Evolutionary conservation across 2,888 invertebrate genomes (phyloP).

Genomic region (Lithodes maja): DNA sequence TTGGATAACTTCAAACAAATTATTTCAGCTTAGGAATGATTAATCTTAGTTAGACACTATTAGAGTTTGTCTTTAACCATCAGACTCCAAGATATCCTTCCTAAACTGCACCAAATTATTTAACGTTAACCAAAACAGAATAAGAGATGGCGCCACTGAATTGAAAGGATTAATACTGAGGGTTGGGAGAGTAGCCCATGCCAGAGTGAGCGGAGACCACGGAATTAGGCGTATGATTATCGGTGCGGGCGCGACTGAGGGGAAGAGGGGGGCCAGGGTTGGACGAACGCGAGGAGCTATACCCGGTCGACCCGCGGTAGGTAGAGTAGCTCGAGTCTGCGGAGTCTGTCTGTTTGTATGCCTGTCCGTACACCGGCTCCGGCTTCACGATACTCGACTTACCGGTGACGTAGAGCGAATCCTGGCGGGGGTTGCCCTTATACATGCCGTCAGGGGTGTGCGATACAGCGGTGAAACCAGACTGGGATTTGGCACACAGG

Average conservation of each 20-base stretch:
- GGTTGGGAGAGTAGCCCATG: slow-evolving; percentile 63
- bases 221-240: slow-evolving; percentile 62
- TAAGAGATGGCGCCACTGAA: no score
- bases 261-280: slow-evolving; percentile 58
- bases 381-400: slow-evolving; percentile 65
- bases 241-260: slow-evolving; percentile 57
- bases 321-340: slow-evolving; percentile 67
- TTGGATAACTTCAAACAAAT: no score
- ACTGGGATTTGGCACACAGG: slow-evolving; percentile 45
- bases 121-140: no score
- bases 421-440: slow-evolving; percentile 64
- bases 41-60: no score
- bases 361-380: slow-evolving; percentile 67
- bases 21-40: no score
- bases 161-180: slow-evolving; percentile 51
- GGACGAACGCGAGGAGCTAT: slow-evolving; percentile 66
- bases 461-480: slow-evolving; percentile 53
- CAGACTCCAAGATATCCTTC: no score
- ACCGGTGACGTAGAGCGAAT: slow-evolving; percentile 61
- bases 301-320: slow-evolving; percentile 63
- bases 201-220: slow-evolving; percentile 53
- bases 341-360: slow-evolving; percentile 56
- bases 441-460: slow-evolving; percentile 51
- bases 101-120: no score
- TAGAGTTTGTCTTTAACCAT: no score